Conservation (phyloP, 2,888 invertebrate species). For the Quadroppia sp. region DNA sequence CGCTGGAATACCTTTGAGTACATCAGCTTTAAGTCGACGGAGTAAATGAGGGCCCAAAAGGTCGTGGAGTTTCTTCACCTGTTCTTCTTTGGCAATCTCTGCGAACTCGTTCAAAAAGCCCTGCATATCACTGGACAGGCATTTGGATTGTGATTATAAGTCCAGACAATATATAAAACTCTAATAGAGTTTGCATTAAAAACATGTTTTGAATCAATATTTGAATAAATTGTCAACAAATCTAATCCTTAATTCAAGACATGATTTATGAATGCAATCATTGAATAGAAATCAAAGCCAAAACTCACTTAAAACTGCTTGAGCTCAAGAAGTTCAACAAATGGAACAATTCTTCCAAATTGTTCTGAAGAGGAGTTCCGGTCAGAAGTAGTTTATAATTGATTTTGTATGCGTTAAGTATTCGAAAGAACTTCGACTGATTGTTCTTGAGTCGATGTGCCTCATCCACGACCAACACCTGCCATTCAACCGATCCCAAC, state of each 20-base stretch:
- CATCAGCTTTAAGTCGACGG: slow-evolving; percentile 96
- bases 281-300: background rate
- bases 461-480: slow-evolving; percentile 96
- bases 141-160: too few species aligned
- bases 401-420: slow-evolving; percentile 84
- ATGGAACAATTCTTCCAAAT: slow-evolving; percentile 98
- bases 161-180: too few species aligned
- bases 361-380: slow-evolving; percentile 98
- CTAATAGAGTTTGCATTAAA: too few species aligned
- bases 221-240: too few species aligned
- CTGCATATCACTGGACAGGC: slow-evolving; percentile 69
- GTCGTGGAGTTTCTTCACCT: slow-evolving; percentile 96
- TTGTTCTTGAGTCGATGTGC: slow-evolving; percentile 98
- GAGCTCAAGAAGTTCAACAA: slow-evolving; percentile 94
- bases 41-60: slow-evolving; percentile 98
- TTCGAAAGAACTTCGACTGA: slow-evolving; percentile 96
- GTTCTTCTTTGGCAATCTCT: slow-evolving; percentile 98
- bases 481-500: slow-evolving; percentile 97
- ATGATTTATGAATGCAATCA: background rate
- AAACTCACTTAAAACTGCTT: slow-evolving; percentile 74
- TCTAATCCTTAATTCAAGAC: too few species aligned
- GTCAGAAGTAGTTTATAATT: slow-evolving; percentile 91
- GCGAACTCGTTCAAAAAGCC: slow-evolving; percentile 97
- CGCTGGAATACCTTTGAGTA: slow-evolving; percentile 95
- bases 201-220: too few species aligned